phyloP scores from a whole-genome alignment of 2,888 invertebrate genomes.

The Notodonta ziczac region DNA sequence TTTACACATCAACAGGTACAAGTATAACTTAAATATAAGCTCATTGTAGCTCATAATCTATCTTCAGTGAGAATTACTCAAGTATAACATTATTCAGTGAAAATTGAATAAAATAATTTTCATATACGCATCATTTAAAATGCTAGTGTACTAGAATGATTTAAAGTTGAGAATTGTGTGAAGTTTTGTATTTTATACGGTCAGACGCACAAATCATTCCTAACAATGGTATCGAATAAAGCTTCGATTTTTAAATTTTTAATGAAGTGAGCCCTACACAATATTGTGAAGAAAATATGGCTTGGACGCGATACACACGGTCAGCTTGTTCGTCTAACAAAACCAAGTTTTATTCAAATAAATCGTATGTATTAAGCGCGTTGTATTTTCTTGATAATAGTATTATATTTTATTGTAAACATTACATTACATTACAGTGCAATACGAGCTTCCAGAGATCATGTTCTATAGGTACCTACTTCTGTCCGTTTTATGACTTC shows the following conservation, averaged over 20 bases:
- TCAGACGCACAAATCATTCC: slow-evolving; percentile 75
- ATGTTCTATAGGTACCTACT: not conserved
- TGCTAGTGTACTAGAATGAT: slow-evolving; percentile 36
- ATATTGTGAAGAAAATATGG: slow-evolving; percentile 74
- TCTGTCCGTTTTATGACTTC: not conserved
- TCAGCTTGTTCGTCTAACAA: slow-evolving; percentile 26
- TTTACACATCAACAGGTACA: slow-evolving; percentile 55
- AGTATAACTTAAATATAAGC: slow-evolving; percentile 21
- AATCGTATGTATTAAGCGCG: too few species aligned
- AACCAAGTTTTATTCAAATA: slow-evolving; percentile 3
- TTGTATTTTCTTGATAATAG: too few species aligned
- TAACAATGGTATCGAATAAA: slow-evolving; percentile 74
- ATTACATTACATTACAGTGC: not conserved
- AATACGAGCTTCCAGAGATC: not conserved
- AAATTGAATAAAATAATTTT: slow-evolving; percentile 63
- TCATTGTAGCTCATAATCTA: slow-evolving; percentile 46
- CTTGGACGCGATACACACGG: slow-evolving; percentile 53
- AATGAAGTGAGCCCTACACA: slow-evolving; percentile 76
- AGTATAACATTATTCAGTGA: slow-evolving; percentile 58
- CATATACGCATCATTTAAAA: slow-evolving; percentile 43
- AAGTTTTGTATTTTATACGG: slow-evolving; percentile 64
- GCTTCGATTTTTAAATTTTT: slow-evolving; percentile 75
- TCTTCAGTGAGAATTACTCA: slow-evolving; percentile 55
- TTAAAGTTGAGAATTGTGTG: slow-evolving; percentile 49
- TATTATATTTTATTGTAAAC: slow-evolving; percentile 1